phyloP scores from a whole-genome alignment of 2,113 vertebrate species.

The Brachyhypopomus gauderio region DNA sequence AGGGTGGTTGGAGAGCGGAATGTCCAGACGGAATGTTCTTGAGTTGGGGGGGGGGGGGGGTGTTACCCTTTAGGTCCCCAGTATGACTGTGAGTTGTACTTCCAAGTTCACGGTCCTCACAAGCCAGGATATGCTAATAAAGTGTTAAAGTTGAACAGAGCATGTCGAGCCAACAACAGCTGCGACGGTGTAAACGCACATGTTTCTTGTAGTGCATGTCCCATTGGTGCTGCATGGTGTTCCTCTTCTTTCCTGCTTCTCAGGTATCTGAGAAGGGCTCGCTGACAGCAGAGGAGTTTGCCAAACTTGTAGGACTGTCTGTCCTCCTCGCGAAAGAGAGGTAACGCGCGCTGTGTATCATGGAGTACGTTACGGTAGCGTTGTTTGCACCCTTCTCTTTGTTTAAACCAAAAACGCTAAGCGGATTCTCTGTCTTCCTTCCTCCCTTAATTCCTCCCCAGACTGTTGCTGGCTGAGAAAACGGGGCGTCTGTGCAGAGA shows the following conservation, averaged over 20 bases:
- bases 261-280: slow-evolving; percentile 96
- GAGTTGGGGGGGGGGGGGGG: background rate
- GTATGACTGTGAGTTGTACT: background rate
- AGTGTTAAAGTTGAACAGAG: background rate
- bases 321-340: slow-evolving; percentile 97
- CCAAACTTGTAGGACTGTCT: slow-evolving; percentile 93
- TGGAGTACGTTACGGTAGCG: background rate
- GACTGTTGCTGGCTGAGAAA: slow-evolving; percentile 94
- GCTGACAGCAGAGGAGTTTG: slow-evolving; percentile 94
- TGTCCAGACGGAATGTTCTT: background rate
- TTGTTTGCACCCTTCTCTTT: background rate
- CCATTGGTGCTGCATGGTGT: slow-evolving; percentile 3
- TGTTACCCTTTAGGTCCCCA: background rate
- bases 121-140: background rate
- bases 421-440: background rate
- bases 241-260: background rate
- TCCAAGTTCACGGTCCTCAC: background rate
- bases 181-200: slow-evolving; percentile 10
- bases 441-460: slow-evolving; percentile 60
- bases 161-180: background rate
- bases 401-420: background rate
- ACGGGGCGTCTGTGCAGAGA: slow-evolving; percentile 96
- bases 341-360: slow-evolving; percentile 61
- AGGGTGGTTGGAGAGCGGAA: slow-evolving; percentile 29
- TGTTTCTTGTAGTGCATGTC: background rate